These are phyloP conservation scores for Glossophaga mutica DNA, from an alignment of 2,797 vertebrate genomes.

Conservation along the genomic window DNA sequence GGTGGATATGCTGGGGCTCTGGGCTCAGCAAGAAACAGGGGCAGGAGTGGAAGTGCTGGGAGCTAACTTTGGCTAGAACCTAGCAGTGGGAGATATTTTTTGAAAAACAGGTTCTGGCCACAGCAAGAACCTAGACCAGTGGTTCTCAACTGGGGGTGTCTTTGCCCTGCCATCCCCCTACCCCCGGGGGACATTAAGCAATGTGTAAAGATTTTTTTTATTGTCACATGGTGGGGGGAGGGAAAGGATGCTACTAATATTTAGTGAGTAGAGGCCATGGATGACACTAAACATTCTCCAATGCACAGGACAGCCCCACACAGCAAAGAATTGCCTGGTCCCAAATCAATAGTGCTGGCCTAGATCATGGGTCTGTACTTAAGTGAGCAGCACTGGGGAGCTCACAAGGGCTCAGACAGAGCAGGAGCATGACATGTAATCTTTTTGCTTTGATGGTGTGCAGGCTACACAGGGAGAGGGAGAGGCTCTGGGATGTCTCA, in stretches of 20 bases:
- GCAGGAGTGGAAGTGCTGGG: background rate
- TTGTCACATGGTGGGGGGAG: background rate
- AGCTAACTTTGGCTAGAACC: background rate
- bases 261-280: background rate
- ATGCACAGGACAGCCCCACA: background rate
- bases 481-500: background rate
- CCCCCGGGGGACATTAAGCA: background rate
- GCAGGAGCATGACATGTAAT: background rate
- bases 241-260: too few species aligned
- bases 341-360: background rate
- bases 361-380: background rate
- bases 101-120: background rate
- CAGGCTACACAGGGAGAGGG: background rate
- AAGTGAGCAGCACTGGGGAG: background rate
- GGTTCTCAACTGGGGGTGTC: background rate
- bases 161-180: background rate
- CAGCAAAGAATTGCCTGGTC: background rate
- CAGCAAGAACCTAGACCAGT: background rate
- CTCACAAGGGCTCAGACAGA: background rate
- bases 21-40: background rate
- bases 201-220: background rate
- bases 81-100: background rate
- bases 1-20: background rate
- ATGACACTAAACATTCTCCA: background rate
- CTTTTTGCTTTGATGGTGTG: background rate